A percentile compares a stretch with the other conserved stretches of the same genome.
Evolutionary conservation across 1,140 invertebrate species (phyloP).

Genomic region (Magallana ariakensis): DNA sequence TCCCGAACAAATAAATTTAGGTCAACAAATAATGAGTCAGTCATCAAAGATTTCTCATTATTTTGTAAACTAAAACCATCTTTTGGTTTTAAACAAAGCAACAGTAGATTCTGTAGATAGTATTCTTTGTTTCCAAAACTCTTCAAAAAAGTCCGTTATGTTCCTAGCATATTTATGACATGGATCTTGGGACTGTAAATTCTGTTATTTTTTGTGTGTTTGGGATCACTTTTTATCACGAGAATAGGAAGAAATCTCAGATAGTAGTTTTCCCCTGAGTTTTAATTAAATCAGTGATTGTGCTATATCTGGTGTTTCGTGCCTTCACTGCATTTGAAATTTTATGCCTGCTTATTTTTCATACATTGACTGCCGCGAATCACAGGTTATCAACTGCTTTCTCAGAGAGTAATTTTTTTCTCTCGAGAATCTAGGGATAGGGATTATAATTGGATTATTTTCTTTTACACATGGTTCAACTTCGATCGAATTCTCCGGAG

Average conservation of each 20-base stretch:
- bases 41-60: constrained; percentile 2
- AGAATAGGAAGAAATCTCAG: not conserved
- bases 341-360: constrained; percentile 22
- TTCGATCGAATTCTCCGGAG: not conserved
- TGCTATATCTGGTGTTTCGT: constrained; percentile 21
- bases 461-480: not conserved
- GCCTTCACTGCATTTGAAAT: constrained; percentile 31
- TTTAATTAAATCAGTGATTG: constrained; percentile 13
- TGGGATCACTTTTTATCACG: not conserved
- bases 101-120: no score
- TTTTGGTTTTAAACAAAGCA: no score
- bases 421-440: not conserved
- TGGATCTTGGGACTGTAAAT: not conserved
- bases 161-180: not conserved
- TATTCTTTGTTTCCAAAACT: no score
- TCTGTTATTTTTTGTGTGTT: not conserved
- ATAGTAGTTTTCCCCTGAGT: constrained; percentile 10
- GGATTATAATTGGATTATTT: not conserved
- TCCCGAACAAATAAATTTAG: not conserved
- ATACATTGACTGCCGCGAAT: not conserved
- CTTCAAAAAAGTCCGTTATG: no score
- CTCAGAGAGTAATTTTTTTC: not conserved
- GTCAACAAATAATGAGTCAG: not conserved
- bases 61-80: not conserved
- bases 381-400: not conserved